Evolutionary conservation across 2,888 invertebrate genomes (phyloP), one percentile per base, ranked within the genome.

Genomic region (Parnassius mnemosyne): DNA sequence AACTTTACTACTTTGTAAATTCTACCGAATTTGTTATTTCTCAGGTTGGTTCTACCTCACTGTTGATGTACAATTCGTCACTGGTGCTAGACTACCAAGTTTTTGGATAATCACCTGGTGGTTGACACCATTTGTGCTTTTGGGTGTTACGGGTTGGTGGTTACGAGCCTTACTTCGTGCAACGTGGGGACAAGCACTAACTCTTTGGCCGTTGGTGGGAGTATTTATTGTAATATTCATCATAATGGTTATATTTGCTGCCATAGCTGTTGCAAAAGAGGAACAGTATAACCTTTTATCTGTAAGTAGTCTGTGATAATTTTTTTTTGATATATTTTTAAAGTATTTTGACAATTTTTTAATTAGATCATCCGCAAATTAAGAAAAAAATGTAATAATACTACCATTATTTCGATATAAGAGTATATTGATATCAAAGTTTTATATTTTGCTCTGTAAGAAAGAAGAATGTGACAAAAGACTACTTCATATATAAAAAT

Each of bases 81-180:
- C 90, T 2, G 87, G 88, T 1, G 74, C 79, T 3, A 85, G 77
- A 64, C 69, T 89, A 5, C 84, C 89, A 0, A 81, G 78, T 51
- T 79, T 82, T 65, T 90, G 87, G 89, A 72, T 86, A 49, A 77
- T 78, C 0, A 79, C 80, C 0, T 89, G 89, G 87, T 88, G 87
- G 83, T 63, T 78, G 0, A 81, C 81, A 0, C 90, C 90, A 0
- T 64, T 84, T 0, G 67, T 89, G 0, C 71, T 90, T 1, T 61
- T 88, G 1, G 88, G 85, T 1, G 74, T 86, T 12, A 80, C 85
- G 0, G 89, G 86, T 2, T 91, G 91, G 91, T 90, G 90, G 91
- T 72, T 90, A 2, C 71, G 86, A n/a, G 73, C 76, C 1, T 52
- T 89, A 11, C 72, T 89, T 2, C 74, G 79, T 34, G 68, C 69